These are phyloP conservation scores for Adelphocoris suturalis DNA, from an alignment of 2,888 invertebrate genomes.

Conservation along the genomic window DNA sequence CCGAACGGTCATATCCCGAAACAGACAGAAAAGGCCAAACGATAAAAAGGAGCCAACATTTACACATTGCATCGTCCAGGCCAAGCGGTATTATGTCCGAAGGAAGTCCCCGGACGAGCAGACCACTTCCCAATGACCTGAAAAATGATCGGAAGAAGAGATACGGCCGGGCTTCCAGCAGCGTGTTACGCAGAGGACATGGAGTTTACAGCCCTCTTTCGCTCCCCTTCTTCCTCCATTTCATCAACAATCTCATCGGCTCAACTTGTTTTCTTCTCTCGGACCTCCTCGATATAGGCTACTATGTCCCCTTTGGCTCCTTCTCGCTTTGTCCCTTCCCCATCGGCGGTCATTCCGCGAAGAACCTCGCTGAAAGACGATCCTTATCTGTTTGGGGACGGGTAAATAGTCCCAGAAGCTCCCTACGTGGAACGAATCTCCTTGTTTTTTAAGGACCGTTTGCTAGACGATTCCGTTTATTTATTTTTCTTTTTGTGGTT, in stretches of 20 bases:
- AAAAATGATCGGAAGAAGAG: constrained; percentile 62
- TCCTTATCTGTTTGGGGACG: constrained; percentile 64
- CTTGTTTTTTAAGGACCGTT: constrained; percentile 33
- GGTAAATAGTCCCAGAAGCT: constrained; percentile 38
- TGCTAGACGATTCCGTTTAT: constrained; percentile 4
- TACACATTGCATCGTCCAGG: not conserved
- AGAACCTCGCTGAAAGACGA: constrained; percentile 54
- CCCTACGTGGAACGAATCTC: constrained; percentile 51
- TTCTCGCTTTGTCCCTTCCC: constrained; percentile 41
- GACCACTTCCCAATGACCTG: constrained; percentile 53
- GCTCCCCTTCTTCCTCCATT: constrained; percentile 18
- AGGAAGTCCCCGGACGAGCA: not conserved
- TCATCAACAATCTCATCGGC: constrained; percentile 70
- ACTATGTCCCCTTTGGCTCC: constrained; percentile 53
- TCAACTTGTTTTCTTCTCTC: constrained; percentile 68
- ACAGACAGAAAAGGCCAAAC: not conserved
- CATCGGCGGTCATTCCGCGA: constrained; percentile 39
- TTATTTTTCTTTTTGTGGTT: not conserved
- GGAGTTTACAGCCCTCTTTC: constrained; percentile 50
- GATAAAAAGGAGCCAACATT: not conserved
- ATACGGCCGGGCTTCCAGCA: constrained; percentile 12
- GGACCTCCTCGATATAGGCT: not conserved
- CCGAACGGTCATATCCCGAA: not conserved
- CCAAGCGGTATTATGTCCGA: not conserved
- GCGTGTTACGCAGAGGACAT: constrained; percentile 45